These are phyloP conservation scores for Ia io DNA, from an alignment of 2,113 vertebrate species.

Conservation along the genomic window DNA sequence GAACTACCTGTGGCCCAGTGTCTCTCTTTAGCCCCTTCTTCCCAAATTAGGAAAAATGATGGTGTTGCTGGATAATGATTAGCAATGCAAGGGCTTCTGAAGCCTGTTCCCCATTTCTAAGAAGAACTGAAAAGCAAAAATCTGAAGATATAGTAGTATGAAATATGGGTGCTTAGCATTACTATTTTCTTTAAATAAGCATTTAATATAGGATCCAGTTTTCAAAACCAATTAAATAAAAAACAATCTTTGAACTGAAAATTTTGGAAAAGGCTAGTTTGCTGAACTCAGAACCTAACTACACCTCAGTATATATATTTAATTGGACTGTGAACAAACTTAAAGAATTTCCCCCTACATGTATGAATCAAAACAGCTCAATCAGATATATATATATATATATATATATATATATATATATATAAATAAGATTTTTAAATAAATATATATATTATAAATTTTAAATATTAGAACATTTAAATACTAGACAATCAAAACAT, in stretches of 20 bases:
- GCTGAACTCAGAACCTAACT: not conserved
- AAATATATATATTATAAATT: not conserved
- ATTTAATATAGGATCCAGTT: conserved; percentile 10
- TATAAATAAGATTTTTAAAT: too few species aligned
- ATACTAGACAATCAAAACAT: conserved; percentile 3
- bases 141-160: not conserved
- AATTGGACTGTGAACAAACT: not conserved
- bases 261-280: conserved; percentile 42
- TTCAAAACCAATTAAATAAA: not conserved
- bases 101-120: not conserved
- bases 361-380: not conserved
- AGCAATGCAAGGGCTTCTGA: not conserved
- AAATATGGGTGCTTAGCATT: not conserved
- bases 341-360: not conserved
- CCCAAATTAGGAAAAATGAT: not conserved
- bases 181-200: not conserved
- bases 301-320: not conserved
- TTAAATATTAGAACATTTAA: not conserved
- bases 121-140: not conserved
- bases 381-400: not conserved
- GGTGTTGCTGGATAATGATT: not conserved
- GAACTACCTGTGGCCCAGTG: not conserved
- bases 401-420: not conserved
- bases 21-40: not conserved
- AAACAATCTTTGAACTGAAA: conserved; percentile 23